Evolutionary conservation across 2,888 invertebrate species (phyloP).

Genomic region (Leistus spinibarbis): DNA sequence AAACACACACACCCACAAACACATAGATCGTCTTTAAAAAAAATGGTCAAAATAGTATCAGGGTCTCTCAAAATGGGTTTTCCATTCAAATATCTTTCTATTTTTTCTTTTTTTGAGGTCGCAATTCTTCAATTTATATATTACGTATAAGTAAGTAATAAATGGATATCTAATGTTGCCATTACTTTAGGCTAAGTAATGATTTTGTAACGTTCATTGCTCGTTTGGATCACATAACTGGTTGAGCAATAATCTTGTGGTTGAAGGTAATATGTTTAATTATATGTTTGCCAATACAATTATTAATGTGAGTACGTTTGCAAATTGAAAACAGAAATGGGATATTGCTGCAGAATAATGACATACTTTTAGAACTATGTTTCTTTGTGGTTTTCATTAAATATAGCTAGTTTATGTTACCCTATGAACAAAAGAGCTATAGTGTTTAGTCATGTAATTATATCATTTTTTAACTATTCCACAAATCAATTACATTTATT

Average conservation of each 20-base stretch:
- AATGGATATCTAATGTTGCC: neutral
- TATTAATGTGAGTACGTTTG: neutral
- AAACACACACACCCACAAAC: too few relatives aligned
- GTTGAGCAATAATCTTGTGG: neutral
- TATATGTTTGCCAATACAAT: neutral
- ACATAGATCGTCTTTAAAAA: too few relatives aligned
- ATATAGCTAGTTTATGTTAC: neutral
- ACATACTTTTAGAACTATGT: neutral
- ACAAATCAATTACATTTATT: too few relatives aligned
- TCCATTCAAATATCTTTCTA: too few relatives aligned
- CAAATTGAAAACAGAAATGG: neutral
- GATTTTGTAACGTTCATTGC: neutral
- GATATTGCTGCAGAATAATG: neutral
- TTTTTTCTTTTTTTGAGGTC: too few relatives aligned
- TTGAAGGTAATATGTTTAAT: neutral
- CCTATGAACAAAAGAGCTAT: too few relatives aligned
- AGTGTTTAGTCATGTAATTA: too few relatives aligned
- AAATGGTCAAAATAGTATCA: too few relatives aligned
- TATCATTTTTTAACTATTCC: too few relatives aligned
- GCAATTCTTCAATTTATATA: too few relatives aligned
- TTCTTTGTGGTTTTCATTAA: neutral
- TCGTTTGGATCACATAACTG: neutral
- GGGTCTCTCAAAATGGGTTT: too few relatives aligned
- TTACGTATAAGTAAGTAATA: too few relatives aligned
- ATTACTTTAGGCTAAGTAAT: neutral